Base-by-base conservation (phyloP, 2,797 vertebrate species). In the Cephalopachus bancanus region DNA sequence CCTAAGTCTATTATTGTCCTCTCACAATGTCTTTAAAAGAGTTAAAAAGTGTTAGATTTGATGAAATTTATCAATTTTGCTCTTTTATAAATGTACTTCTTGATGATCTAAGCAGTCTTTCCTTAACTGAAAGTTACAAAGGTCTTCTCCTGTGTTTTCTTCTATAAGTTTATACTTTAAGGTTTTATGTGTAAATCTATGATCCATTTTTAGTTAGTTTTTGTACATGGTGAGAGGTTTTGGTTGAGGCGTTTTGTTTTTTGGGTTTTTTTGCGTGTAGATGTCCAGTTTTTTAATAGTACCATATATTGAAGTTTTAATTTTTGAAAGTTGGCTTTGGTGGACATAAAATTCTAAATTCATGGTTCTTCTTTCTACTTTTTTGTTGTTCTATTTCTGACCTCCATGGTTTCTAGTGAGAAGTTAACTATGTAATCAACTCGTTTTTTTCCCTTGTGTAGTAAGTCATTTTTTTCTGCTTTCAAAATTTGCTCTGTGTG, bases 401-500 rank as follows among this genome's bases (percentile, higher is more conserved):
- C 37, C 37, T 37, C 37, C 37, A 37, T 37, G 37, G 37, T 37
- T 37, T 37, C 37, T 72, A 57, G 7, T 72, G n/a, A 71, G 51
- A 17, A 49, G 15, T 19, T 5, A 22, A 12, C 2, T 37, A 51
- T 59, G 26, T 59, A 28, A 28, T 72, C 4, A 11, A 33, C 9
- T 84, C 16, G 30, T 33, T 11, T 84, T 5, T 14, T 2, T 37
- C 44, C 26, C 28, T 14, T 37, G 60, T 30, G 10, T 33, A 2
- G 1, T 2, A 8, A 28, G 0, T 19, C 3, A 7, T 19, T 84
- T 55, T 59, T 59, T 74, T 55, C 9, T 64, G 17, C 11, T 0
- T 15, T 59, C 22, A 49, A 7, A 53, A 28, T 28, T 24, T 24
- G 16, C 33, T 7, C 10, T 53, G 67, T 16, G 4, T 1, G 4